Evolutionary conservation across 2,888 invertebrate species (phyloP), one percentile per base, ranked within the genome.

Genomic region (Brachypalpus laphriformis): DNA sequence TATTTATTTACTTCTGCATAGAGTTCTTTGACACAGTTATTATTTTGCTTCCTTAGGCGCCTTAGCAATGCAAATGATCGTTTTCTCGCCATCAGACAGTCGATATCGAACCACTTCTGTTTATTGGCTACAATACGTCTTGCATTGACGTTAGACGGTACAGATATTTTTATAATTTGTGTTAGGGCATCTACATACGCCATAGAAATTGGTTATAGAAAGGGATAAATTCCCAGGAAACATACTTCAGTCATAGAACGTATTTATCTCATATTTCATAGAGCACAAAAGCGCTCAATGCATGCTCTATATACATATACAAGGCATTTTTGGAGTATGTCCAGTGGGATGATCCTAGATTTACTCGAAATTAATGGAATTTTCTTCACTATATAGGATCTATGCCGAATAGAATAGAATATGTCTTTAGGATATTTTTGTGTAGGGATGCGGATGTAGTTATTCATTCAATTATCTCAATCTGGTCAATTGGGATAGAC

Each of bases 281-380:
- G 20, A 20, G 14, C 14, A 40, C 14, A 40, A 11, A 37, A 6
- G 2, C 31, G 14, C 40, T 6, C 40, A 40, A 20, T 9, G 37
- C 37, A 11, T 1, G n/a, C n/a, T 1, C 37, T 11, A 11, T 9
- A 11, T n/a, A 37, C 37, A 37, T 25, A 14, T n/a, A 14, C 14
- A 14, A n/a, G 14, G 18, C 45, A 45, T 8, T 45, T 7, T 1
- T 18, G 3, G 5, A 20, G 25, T 22, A 22, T 6, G 22, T 22
- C 49, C n/a, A 2, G 1, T n/a, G 49, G 49, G 49, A 49, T 22
- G 2, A 1, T 25, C 22, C 49, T 22, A 22, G 25, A 49, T 25
- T 25, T 25, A 49, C n/a, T 49, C 25, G n/a, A 49, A 49, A 49
- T 49, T 49, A 22, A 49, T 49, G 11, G 47, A 18, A 47, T 47